Evolutionary conservation across 2,888 invertebrate genomes (phyloP), one percentile per base, ranked within the genome.

Genomic region (Drosophila pseudotakahashii): DNA sequence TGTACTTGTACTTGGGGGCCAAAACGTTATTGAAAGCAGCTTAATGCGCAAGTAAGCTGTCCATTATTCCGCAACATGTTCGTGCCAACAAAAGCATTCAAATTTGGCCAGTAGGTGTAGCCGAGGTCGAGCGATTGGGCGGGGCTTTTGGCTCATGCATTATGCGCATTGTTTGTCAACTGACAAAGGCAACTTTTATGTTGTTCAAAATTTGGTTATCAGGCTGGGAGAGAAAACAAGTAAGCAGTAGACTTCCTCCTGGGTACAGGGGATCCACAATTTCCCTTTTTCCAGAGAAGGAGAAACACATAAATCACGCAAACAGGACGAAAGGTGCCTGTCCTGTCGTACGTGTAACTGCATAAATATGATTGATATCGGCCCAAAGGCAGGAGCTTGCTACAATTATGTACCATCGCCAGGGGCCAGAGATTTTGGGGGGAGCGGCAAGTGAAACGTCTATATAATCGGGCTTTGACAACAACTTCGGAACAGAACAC

Each of bases 21-120:
- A 72, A 60, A 72, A 60, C 69, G 79, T 74, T 87, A 84, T 87
- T 87, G 87, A 87, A 84, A 81, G 82, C 48, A 77, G 85, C 82
- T 81, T 82, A 82, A 87, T 82, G 81, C 84, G 70, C 75, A 87
- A 86, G 84, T 82, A 82, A 82, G 81, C 87, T 82, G 81, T 87
- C 87, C 82, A 87, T 82, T 82, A 82, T 82, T 84, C 82, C 81
- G 67, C 45, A 79, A 73, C 87, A 83, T 82, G 84, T 83, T 66
- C 81, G 53, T 32, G 42, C 51, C 67, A 58, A 51, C 69, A 51
- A 47, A 55, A 26, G 51, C 85, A 82, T 81, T 81, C 85, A 81
- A 81, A 81, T 84, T 81, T 70, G 72, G 52, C 34, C 73, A 54
- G 68, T n/a, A 16, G 13, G 5, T 34, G 48, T 32, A 11, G 48